Evolutionary conservation across 2,113 vertebrate species (phyloP), one percentile per base, ranked within the genome.

Genomic region (Ancistrus triradiatus): DNA sequence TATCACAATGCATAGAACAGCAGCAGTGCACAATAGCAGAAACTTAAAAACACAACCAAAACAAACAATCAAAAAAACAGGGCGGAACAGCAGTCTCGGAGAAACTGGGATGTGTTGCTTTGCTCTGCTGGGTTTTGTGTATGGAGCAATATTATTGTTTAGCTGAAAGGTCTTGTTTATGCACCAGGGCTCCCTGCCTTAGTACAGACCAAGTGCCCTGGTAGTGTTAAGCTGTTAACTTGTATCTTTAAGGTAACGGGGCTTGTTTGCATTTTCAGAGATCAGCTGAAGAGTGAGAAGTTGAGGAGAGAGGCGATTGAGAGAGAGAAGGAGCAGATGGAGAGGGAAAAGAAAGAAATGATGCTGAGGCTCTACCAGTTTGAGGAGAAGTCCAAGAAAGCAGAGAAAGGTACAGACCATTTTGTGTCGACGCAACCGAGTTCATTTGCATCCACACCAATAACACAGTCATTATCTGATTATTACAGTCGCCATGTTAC

Each of bases 371-470:
- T 99, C 21, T 77, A 88, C 14, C 81, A 94, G 69, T 95, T 87
- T 1, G 94, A 98, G 59, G 88, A 93, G 78, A 93, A 95, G 51
- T 95, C 95, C 72, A 93, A 86, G 85, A 94, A 84, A 74, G 91
- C 95, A 3, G 94, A 98, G 84, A 91, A 75, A 86, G 96, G 96
- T 96, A 87, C 1, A 49, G 22, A 6, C 14, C n/a, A 6, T 24
- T 11, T 58, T 42, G 74, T 47, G 3, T 7, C 17, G 15, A 2
- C 14, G 40, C 10, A 38, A 42, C 4, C 2, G 14, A 11, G 6
- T 42, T 14, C 14, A n/a, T 42, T 42, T 42, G n/a, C 14, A 15
- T 42, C 11, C 38, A 42, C 38, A 42, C 38, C n/a, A 42, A 42
- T 42, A n/a, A n/a, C n/a, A 15, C 6, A n/a, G n/a, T n/a, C n/a